Percentiles rank a stretch among this genome's conserved stretches.
phyloP scores from a whole-genome alignment of 2,113 vertebrate genomes.

The Gopherus evgoodei region DNA sequence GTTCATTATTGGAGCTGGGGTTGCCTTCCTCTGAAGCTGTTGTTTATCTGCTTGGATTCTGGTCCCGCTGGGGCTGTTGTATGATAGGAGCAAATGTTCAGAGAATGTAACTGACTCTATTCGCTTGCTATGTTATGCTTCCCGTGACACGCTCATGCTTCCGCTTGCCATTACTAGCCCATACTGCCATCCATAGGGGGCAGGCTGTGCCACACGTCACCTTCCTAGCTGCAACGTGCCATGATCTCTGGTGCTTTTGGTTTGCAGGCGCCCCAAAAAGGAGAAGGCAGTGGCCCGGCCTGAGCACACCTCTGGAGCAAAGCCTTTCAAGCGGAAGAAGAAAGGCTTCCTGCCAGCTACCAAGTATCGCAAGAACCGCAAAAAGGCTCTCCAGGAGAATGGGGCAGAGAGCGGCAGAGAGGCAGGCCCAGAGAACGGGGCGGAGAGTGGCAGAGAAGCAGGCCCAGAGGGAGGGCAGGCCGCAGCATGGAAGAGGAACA shows the following conservation, averaged over 20 bases:
- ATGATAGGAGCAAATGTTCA: neutral
- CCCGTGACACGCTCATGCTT: neutral
- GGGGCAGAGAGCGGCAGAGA: neutral
- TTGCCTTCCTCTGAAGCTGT: neutral
- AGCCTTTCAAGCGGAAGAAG: constrained; percentile 80
- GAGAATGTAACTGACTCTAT: neutral
- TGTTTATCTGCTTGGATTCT: neutral
- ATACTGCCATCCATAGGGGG: neutral
- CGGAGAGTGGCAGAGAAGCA: constrained; percentile 20
- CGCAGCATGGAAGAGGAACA: constrained; percentile 22
- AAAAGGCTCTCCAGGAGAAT: constrained; percentile 34
- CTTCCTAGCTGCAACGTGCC: neutral
- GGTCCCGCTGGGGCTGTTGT: rapidly evolving
- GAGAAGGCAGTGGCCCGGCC: constrained; percentile 74
- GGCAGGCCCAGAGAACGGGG: neutral
- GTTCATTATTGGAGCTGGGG: neutral
- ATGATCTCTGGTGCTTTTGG: neutral
- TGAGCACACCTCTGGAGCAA: neutral
- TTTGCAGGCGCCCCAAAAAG: constrained; percentile 86
- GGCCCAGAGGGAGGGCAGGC: neutral
- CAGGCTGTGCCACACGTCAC: rapidly evolving
- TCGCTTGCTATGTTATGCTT: neutral
- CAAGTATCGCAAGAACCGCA: constrained; percentile 92
- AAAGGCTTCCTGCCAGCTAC: constrained; percentile 94
- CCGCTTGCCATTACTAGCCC: neutral